Conservation (phyloP, 2,888 invertebrate species). For the Eupeodes latifasciatus region DNA sequence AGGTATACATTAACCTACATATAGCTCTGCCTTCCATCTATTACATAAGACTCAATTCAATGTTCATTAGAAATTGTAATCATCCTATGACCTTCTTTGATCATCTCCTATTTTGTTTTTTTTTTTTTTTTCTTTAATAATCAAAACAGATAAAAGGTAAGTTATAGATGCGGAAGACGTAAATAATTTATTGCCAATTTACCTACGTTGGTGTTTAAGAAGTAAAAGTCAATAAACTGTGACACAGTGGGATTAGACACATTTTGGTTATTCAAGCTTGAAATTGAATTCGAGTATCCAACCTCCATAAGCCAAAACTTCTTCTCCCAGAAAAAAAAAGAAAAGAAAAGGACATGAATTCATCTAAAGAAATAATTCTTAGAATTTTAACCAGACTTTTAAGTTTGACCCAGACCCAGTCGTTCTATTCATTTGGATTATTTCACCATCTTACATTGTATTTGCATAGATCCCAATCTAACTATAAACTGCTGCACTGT, state of each 20-base stretch:
- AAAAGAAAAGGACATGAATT: not conserved
- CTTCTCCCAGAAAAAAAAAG: not conserved
- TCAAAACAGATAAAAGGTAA: not conserved
- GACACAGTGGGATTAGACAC: not conserved
- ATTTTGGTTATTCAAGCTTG: conserved; percentile 1
- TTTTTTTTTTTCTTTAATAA: not conserved
- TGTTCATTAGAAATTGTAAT: too few relatives aligned
- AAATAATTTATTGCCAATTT: not conserved
- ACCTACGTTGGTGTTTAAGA: not conserved
- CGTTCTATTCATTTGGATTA: not conserved
- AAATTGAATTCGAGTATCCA: not conserved
- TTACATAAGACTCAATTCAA: too few relatives aligned
- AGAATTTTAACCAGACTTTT: not conserved
- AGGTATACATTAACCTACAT: too few relatives aligned
- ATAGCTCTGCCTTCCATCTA: too few relatives aligned
- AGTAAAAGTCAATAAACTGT: not conserved
- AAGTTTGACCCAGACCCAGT: not conserved
- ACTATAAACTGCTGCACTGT: not conserved
- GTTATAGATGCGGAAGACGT: not conserved
- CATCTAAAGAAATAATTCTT: not conserved
- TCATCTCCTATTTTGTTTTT: not conserved
- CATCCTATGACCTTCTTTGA: not conserved
- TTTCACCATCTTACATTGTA: not conserved
- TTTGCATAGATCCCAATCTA: not conserved
- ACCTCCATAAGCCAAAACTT: not conserved